Base-by-base conservation (phyloP, 2,113 vertebrate species). In the Clinocottus analis region DNA sequence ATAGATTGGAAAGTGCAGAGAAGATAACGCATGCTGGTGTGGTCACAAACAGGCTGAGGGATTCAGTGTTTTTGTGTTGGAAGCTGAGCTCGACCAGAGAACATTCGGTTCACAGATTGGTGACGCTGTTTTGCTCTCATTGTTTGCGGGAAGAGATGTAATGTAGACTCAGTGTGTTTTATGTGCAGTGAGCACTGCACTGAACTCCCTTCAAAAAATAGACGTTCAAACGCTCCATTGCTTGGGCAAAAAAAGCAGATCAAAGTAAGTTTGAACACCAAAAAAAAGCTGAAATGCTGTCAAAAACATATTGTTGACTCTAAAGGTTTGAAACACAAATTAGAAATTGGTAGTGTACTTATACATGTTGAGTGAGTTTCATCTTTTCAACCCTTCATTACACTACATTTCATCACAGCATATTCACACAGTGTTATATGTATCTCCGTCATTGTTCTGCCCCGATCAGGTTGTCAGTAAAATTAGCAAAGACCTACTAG, bases 401-500 rank as follows among this genome's bases (percentile, higher is more conserved):
- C n/a, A 43, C 16, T 33, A 56, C 14, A 55, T 9, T 29, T 31
- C 49, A 31, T 51, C 25, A 47, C 17, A 64, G 35, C 19, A 55
- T 37, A 27, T 59, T 12, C 17, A 55, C 21, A 2, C 31, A 70
- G 51, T 39, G 62, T 27, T 53, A 14, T 27, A 23, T 4, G 6
- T 61, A 59, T 27, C n/a, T 56, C n/a, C 39, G 37, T 53, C n/a
- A 14, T 16, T 77, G 31, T 68, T 58, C 47, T 25, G 27, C 58
- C 37, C 61, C 62, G 17, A 35, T 25, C 43, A 37, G 16, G 29
- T 12, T 74, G 7, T 83, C 63, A 74, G 53, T 66, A 27, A 84
- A 82, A 80, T 77, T 53, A 65, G 53, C 65, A 25, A 71, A 75
- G 41, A 72, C 62, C 17, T 75, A 41, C 65, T n/a, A 31, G 33